Percentiles rank a stretch among this genome's conserved stretches.
Conservation (phyloP, 1,140 invertebrate genomes). For the Drosophila micromelanica region DNA sequence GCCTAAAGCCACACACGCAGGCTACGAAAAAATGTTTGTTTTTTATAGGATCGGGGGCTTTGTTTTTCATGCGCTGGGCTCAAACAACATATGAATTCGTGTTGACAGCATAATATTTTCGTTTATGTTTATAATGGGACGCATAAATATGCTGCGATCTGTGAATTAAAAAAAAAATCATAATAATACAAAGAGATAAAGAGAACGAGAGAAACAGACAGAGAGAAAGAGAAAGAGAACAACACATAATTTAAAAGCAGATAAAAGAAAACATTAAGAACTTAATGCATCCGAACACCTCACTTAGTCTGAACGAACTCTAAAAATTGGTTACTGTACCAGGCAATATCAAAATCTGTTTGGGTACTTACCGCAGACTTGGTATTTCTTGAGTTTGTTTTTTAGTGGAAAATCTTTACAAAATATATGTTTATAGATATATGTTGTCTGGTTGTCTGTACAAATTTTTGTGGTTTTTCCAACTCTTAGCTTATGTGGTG, state of each 20-base stretch:
- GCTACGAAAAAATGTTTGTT: conserved; percentile 40
- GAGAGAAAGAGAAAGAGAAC: conserved; percentile 52
- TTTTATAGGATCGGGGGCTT: conserved; percentile 25
- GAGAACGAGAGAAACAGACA: conserved; percentile 36
- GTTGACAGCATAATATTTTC: conserved; percentile 84
- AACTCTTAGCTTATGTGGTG: conserved; percentile 80
- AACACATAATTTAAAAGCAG: conserved; percentile 57
- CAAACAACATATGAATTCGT: conserved; percentile 79
- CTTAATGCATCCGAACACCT: conserved; percentile 17
- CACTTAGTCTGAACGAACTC: conserved; percentile 14
- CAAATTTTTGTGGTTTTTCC: conserved; percentile 58
- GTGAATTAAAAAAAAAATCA: conserved; percentile 52
- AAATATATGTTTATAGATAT: conserved; percentile 64
- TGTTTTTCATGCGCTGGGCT: conserved; percentile 54
- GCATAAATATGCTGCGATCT: conserved; percentile 84
- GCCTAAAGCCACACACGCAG: conserved; percentile 47
- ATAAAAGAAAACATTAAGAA: conserved; percentile 25
- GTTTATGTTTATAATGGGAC: conserved; percentile 82
- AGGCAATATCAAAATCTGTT: conserved; percentile 17
- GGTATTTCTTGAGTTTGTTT: conserved; percentile 24
- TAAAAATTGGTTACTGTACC: conserved; percentile 38
- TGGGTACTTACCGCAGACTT: conserved; percentile 58
- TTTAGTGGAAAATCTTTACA: conserved; percentile 70
- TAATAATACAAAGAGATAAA: conserved; percentile 50
- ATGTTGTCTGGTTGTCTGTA: conserved; percentile 41